Evolutionary conservation across 2,888 invertebrate genomes (phyloP).

Genomic region (Andrena bucephala): DNA sequence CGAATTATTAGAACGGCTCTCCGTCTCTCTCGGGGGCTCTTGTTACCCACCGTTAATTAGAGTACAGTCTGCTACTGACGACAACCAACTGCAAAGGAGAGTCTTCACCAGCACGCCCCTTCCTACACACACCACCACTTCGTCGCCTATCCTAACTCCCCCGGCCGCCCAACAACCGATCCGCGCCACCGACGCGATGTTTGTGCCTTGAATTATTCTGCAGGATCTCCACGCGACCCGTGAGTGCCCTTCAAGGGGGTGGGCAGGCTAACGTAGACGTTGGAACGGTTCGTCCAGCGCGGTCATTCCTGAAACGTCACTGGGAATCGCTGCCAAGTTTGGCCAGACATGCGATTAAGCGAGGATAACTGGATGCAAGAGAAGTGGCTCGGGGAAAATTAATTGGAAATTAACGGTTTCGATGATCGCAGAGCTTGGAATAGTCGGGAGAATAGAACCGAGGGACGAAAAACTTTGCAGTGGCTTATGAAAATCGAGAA

Average conservation of each 20-base stretch:
- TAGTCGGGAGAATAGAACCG: too few species aligned
- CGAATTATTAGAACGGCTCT: constrained; percentile 77
- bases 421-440: too few species aligned
- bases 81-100: constrained; percentile 77
- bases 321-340: constrained; percentile 1
- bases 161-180: constrained; percentile 64
- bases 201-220: constrained; percentile 77
- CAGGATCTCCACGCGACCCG: constrained; percentile 60
- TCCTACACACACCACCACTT: constrained; percentile 49
- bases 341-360: not conserved
- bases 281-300: constrained; percentile 1
- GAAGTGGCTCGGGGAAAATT: not conserved
- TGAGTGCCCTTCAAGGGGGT: constrained; percentile 56
- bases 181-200: constrained; percentile 71
- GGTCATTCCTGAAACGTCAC: constrained; percentile 17
- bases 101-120: constrained; percentile 61
- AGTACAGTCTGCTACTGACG: constrained; percentile 79
- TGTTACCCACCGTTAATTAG: constrained; percentile 80
- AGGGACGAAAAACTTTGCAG: too few species aligned
- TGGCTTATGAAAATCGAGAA: too few species aligned
- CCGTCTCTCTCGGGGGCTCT: constrained; percentile 74
- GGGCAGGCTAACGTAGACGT: constrained; percentile 22
- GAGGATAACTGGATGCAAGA: not conserved
- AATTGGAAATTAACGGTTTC: not conserved
- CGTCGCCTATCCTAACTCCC: constrained; percentile 42